These are phyloP conservation scores for Aleiodes alternator DNA, from an alignment of 2,888 invertebrate genomes.

Conservation along the genomic window DNA sequence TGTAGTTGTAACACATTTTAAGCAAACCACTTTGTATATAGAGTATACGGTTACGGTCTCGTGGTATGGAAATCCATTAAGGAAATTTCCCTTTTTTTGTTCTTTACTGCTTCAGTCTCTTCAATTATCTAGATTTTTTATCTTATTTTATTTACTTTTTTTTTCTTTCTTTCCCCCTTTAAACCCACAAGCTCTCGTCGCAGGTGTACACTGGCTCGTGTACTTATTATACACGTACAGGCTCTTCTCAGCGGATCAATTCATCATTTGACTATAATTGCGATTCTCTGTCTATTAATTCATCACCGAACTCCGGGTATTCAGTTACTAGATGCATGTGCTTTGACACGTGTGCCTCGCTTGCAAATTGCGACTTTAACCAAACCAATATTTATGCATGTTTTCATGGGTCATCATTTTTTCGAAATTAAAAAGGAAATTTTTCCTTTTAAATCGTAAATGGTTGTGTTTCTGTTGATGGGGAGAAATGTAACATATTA, in stretches of 20 bases:
- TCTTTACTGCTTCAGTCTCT: neutral
- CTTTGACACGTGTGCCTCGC: too few relatives aligned
- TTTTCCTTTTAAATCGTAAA: too few relatives aligned
- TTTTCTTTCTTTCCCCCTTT: neutral
- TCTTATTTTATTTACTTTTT: neutral
- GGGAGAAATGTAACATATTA: too few relatives aligned
- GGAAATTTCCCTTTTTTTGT: constrained; percentile 43
- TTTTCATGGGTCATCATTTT: too few relatives aligned
- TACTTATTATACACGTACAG: constrained; percentile 35
- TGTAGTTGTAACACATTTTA: constrained; percentile 53
- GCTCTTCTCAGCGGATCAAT: constrained; percentile 42
- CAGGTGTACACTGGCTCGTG: neutral
- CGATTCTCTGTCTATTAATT: neutral
- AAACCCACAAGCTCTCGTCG: constrained; percentile 1
- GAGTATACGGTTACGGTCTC: constrained; percentile 47
- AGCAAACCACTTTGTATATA: constrained; percentile 53
- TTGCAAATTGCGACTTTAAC: too few relatives aligned
- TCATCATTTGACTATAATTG: constrained; percentile 32
- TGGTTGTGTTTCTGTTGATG: too few relatives aligned
- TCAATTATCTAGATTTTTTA: constrained; percentile 16
- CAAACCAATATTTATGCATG: too few relatives aligned
- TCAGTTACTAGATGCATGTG: neutral
- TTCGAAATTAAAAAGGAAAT: too few relatives aligned
- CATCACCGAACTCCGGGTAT: neutral
- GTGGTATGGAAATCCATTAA: constrained; percentile 53